These are phyloP conservation scores for Poeciliopsis retropinna DNA, from an alignment of 2,113 vertebrate genomes.

Conservation along the genomic window DNA sequence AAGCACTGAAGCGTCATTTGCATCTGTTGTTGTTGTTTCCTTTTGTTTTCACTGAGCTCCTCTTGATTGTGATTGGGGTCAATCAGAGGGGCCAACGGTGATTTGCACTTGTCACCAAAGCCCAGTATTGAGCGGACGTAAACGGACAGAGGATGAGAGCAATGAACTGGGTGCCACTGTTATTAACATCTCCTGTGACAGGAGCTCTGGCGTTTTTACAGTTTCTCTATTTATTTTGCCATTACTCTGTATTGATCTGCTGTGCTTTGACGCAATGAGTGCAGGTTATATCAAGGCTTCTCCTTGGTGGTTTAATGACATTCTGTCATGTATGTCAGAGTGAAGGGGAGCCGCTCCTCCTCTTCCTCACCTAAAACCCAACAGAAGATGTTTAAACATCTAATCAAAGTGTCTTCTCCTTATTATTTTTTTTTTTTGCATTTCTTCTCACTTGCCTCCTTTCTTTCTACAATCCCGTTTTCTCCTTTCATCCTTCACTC, in stretches of 20 bases:
- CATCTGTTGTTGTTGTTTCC: background rate
- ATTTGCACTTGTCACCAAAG: conserved; percentile 1
- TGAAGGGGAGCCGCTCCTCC: background rate
- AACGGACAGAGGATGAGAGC: background rate
- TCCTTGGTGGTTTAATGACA: background rate
- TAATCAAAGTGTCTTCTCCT: background rate
- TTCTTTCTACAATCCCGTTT: background rate
- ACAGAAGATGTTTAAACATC: background rate
- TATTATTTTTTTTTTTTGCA: background rate
- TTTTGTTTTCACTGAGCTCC: background rate
- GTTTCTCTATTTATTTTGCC: background rate
- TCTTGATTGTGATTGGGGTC: background rate
- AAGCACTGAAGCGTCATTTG: background rate
- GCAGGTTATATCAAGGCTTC: background rate
- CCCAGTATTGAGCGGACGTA: background rate
- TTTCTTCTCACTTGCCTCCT: background rate
- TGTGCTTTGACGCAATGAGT: background rate
- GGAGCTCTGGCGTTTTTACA: background rate
- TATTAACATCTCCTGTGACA: background rate
- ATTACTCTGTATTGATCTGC: background rate
- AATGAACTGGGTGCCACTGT: background rate
- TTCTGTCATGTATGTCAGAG: background rate
- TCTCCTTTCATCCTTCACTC: background rate
- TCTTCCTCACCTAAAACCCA: background rate
- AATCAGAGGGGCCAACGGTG: background rate